A percentile compares a stretch with the other conserved stretches of the same genome.
Evolutionary conservation across 2,797 vertebrate species (phyloP).

Genomic region (Notamacropus eugenii): DNA sequence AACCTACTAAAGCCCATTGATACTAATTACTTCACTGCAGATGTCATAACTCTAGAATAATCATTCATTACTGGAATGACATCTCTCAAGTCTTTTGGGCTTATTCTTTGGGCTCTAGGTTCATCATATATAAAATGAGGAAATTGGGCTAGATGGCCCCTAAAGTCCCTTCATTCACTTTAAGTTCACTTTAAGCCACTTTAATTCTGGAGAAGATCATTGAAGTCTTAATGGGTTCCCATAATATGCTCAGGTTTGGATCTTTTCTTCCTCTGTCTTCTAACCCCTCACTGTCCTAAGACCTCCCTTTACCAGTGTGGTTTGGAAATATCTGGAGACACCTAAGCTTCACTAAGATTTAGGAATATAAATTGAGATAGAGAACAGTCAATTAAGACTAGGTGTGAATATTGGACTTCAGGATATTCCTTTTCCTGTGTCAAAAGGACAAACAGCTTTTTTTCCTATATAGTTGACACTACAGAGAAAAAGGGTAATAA

Average conservation of each 20-base stretch:
- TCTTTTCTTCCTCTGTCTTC: not conserved
- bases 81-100: not conserved
- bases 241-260: not conserved
- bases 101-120: not conserved
- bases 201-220: not conserved
- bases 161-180: not conserved
- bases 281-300: not conserved
- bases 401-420: not conserved
- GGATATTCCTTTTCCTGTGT: not conserved
- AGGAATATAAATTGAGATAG: not conserved
- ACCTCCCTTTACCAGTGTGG: not conserved
- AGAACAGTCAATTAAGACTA: not conserved
- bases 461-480: not conserved
- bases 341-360: not conserved
- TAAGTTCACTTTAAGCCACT: not conserved
- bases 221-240: not conserved
- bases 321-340: not conserved
- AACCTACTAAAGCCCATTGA: not conserved
- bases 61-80: not conserved
- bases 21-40: not conserved
- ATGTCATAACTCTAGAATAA: not conserved
- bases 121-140: not conserved
- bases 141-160: not conserved
- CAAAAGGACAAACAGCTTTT: not conserved
- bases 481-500: not conserved